Percentiles rank a stretch among this genome's conserved stretches.
Evolutionary conservation across 2,888 invertebrate species (phyloP).

Genomic region (Stegophylla sp.): DNA sequence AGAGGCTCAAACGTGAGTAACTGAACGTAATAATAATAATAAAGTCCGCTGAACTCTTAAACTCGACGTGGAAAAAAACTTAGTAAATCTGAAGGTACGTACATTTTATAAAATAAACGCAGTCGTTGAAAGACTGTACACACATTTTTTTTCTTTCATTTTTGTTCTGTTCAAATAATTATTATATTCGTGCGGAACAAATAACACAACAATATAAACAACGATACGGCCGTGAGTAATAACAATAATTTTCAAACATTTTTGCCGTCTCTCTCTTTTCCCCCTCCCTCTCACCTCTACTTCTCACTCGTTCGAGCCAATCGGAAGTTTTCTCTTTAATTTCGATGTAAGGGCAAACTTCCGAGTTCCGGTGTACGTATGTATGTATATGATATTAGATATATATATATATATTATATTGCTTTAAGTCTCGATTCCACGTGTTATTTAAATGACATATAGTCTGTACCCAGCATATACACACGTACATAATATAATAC

Average conservation of each 20-base stretch:
- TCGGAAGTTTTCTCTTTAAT: constrained; percentile 38
- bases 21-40: neutral
- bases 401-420: too few species aligned
- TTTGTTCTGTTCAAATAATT: constrained; percentile 13
- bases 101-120: constrained; percentile 8
- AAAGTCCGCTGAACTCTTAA: constrained; percentile 1
- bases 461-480: neutral
- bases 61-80: too few species aligned
- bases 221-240: neutral
- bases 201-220: neutral
- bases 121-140: neutral
- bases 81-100: neutral
- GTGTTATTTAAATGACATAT: constrained; percentile 11
- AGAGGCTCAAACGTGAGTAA: neutral
- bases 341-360: constrained; percentile 43
- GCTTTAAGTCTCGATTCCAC: constrained; percentile 23
- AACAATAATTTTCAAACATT: constrained; percentile 19
- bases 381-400: too few species aligned
- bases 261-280: constrained; percentile 13
- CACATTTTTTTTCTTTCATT: constrained; percentile 16
- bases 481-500: neutral
- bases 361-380: constrained; percentile 39
- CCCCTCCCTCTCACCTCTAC: constrained; percentile 4
- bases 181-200: neutral
- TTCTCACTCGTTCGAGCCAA: constrained; percentile 30